phyloP scores from a whole-genome alignment of 2,113 vertebrate genomes.

The Mugil cephalus region DNA sequence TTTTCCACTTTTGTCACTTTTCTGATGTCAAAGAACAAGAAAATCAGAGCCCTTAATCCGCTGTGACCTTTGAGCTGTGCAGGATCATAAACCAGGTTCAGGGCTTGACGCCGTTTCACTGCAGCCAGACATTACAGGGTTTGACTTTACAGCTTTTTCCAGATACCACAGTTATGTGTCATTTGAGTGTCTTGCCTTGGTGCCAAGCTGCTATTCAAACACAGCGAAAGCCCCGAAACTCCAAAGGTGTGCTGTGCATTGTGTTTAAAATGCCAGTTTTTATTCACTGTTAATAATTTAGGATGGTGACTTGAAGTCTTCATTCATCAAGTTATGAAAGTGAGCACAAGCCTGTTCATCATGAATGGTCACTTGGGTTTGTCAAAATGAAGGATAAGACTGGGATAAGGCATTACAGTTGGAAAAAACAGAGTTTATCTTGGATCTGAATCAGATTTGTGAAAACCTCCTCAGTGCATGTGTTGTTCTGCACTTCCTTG shows the following conservation, averaged over 20 bases:
- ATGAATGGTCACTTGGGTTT: too few species aligned
- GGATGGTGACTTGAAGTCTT: too few species aligned
- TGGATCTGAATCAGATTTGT: too few species aligned
- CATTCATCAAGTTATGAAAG: too few species aligned
- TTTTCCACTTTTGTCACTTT: neutral
- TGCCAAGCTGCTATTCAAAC: constrained; percentile 1
- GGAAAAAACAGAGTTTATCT: too few species aligned
- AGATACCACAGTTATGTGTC: constrained; percentile 8
- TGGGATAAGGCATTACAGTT: too few species aligned
- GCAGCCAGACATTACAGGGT: neutral
- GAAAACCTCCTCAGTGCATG: neutral
- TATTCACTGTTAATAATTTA: neutral
- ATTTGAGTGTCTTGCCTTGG: constrained; percentile 6
- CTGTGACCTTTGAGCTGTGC: constrained; percentile 9
- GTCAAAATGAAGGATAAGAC: too few species aligned
- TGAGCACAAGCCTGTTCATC: too few species aligned
- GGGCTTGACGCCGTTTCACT: neutral
- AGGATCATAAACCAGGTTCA: neutral
- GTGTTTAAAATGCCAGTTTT: fast-evolving
- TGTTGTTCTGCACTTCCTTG: constrained; percentile 3
- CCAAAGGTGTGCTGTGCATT: neutral
- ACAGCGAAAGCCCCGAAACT: neutral
- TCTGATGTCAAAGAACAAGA: neutral
- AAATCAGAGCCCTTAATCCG: neutral
- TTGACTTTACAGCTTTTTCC: neutral